These are phyloP conservation scores for Rhabdornis inornatus DNA, from an alignment of 2,113 vertebrate species.

Conservation along the genomic window DNA sequence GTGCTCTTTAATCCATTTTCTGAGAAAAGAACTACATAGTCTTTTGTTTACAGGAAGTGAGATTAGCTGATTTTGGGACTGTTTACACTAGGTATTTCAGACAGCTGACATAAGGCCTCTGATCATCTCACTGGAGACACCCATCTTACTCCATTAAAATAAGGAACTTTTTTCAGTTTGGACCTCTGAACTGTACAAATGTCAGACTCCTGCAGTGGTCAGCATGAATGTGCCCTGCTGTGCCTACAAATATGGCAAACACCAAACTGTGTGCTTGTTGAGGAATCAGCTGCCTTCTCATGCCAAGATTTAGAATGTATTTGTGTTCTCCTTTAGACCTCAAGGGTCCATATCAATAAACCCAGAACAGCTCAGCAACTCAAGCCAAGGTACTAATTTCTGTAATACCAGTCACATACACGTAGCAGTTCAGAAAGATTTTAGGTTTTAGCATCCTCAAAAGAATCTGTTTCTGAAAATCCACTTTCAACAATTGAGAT, in stretches of 20 bases:
- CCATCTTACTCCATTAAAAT: neutral
- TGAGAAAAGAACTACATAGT: neutral
- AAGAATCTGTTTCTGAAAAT: neutral
- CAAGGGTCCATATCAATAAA: neutral
- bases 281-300: neutral
- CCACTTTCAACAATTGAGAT: neutral
- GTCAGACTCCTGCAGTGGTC: neutral
- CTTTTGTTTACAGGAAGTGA: constrained; percentile 27
- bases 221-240: neutral
- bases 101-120: neutral
- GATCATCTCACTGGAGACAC: neutral
- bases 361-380: neutral
- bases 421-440: neutral
- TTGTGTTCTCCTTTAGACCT: neutral
- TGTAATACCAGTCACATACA: neutral
- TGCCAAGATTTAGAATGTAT: neutral
- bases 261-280: neutral
- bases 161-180: neutral
- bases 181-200: neutral
- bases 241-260: neutral
- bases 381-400: neutral
- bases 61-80: neutral
- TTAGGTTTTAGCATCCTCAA: neutral
- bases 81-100: neutral
- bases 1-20: neutral